Conservation (phyloP, 2,888 invertebrate genomes). For the Callosobruchus maculatus region DNA sequence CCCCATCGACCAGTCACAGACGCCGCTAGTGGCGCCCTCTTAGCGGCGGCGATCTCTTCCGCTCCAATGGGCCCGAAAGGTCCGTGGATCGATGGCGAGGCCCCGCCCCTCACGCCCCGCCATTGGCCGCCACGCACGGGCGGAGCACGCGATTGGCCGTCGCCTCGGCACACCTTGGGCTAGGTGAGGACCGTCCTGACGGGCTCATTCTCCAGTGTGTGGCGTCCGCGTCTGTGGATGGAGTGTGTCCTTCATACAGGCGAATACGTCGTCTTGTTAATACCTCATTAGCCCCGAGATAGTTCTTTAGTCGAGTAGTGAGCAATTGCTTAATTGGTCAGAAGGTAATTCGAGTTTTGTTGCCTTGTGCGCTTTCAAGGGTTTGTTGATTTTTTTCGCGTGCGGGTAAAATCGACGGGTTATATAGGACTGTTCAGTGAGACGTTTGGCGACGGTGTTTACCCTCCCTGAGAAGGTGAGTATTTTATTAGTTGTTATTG, state of each 20-base stretch:
- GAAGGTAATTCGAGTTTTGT: slow-evolving; percentile 30
- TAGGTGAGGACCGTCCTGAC: background rate
- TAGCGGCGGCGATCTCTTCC: slow-evolving; percentile 43
- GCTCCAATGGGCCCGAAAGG: slow-evolving; percentile 45
- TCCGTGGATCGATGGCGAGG: slow-evolving; percentile 34
- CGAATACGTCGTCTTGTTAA: slow-evolving; percentile 15
- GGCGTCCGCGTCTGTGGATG: slow-evolving; percentile 19
- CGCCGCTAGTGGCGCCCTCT: slow-evolving; percentile 46
- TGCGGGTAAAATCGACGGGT: background rate
- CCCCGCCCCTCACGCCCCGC: slow-evolving; percentile 22
- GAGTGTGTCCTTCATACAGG: slow-evolving; percentile 36
- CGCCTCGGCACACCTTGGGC: slow-evolving; percentile 26
- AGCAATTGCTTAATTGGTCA: slow-evolving; percentile 42
- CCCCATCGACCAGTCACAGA: slow-evolving; percentile 24
- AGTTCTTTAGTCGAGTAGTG: slow-evolving; percentile 30
- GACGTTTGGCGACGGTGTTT: slow-evolving; percentile 1
- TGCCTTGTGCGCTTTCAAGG: slow-evolving; percentile 5
- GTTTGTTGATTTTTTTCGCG: slow-evolving; percentile 6
- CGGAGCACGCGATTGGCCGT: slow-evolving; percentile 14
- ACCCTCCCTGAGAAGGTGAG: background rate
- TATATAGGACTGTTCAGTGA: slow-evolving; percentile 1
- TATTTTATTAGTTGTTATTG: background rate
- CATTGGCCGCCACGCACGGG: slow-evolving; percentile 26
- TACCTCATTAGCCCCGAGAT: slow-evolving; percentile 29
- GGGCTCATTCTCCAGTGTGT: background rate